Percentiles rank a stretch among this genome's conserved stretches.
These are phyloP conservation scores for Aspidiotus rigidus DNA, from an alignment of 2,888 invertebrate species.

Conservation along the genomic window DNA sequence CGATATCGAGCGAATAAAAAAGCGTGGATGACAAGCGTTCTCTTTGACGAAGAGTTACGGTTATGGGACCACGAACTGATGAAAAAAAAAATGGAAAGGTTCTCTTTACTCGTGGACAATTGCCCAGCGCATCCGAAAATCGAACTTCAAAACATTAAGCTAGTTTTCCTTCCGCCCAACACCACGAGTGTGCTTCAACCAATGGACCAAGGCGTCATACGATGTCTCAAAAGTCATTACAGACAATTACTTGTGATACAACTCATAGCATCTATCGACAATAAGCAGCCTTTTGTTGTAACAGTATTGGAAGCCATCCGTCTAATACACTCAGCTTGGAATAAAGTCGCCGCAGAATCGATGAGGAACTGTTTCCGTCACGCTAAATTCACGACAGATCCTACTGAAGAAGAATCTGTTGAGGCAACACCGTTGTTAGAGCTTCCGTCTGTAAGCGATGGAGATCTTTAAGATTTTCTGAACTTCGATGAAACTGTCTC, in stretches of 20 bases:
- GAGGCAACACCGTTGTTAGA: neutral
- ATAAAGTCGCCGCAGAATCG: neutral
- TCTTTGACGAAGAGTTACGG: conserved; percentile 23
- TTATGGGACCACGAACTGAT: neutral
- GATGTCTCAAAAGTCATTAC: neutral
- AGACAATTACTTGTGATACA: neutral
- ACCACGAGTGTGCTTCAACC: conserved; percentile 4
- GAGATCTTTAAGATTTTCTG: neutral
- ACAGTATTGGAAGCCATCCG: conserved; percentile 2
- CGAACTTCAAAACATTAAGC: neutral
- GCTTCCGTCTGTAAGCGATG: neutral
- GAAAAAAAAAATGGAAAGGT: neutral
- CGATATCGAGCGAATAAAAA: conserved; percentile 40
- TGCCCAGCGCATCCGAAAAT: conserved; percentile 6
- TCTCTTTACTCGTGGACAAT: neutral
- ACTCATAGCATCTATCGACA: neutral
- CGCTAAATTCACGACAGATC: neutral
- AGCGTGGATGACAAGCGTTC: conserved; percentile 28
- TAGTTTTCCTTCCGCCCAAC: conserved; percentile 1
- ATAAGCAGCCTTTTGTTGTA: neutral
- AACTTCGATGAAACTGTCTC: neutral
- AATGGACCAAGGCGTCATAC: conserved; percentile 6
- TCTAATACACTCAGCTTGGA: neutral
- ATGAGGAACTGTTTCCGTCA: neutral
- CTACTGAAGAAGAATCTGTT: no score